Percentiles rank a stretch among this genome's conserved stretches.
Conservation (phyloP, 2,113 vertebrate genomes). For the Zosterops borbonicus region DNA sequence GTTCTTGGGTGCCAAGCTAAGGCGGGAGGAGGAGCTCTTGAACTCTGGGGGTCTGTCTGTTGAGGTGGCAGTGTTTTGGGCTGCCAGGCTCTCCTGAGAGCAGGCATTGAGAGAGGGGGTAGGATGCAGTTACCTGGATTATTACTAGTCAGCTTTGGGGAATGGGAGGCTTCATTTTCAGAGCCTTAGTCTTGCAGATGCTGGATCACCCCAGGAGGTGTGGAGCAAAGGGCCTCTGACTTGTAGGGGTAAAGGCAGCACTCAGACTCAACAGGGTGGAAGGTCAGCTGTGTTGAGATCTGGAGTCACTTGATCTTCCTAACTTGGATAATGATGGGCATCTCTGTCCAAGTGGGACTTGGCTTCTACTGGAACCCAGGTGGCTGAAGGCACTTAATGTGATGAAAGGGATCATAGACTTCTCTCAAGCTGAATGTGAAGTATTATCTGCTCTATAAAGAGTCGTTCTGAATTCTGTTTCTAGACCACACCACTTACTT, state of each 20-base stretch:
- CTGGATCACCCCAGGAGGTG: fast-evolving
- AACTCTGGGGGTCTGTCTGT: fast-evolving
- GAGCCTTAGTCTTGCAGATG: neutral
- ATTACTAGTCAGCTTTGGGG: neutral
- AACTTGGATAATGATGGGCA: fast-evolving
- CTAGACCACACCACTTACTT: fast-evolving
- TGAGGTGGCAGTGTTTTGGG: fast-evolving
- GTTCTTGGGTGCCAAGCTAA: fast-evolving
- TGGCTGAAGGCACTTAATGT: neutral
- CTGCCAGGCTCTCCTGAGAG: fast-evolving
- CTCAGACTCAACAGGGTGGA: fast-evolving
- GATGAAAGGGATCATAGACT: neutral
- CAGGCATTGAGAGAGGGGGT: fast-evolving
- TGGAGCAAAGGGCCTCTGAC: neutral
- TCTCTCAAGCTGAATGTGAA: neutral
- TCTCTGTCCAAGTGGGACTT: neutral
- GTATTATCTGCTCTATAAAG: neutral
- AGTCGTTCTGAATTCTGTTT: neutral
- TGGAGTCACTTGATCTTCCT: neutral
- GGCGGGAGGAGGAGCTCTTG: neutral
- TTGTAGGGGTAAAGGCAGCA: neutral
- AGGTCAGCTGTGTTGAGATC: neutral
- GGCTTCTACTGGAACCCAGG: neutral
- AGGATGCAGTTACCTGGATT: neutral
- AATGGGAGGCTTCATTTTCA: neutral